Percentiles rank a stretch among this genome's conserved stretches.
Conservation (phyloP, 2,797 vertebrate genomes). For the Sebastes nivosus region DNA sequence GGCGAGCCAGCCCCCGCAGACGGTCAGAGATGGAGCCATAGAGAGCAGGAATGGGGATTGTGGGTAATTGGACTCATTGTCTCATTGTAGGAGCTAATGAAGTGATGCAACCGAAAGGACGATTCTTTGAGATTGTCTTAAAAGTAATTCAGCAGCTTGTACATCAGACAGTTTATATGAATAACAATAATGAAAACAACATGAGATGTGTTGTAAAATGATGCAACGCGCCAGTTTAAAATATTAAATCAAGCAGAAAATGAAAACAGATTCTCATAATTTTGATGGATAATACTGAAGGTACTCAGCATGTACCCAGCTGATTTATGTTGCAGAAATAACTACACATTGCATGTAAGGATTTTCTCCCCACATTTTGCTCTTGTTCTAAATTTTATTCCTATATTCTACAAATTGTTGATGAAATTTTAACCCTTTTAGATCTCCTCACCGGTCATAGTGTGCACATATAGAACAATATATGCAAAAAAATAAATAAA, state of each 20-base stretch:
- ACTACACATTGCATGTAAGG: background rate
- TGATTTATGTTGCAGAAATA: background rate
- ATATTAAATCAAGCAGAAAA: constrained; percentile 25
- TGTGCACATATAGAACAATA: no score
- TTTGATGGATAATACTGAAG: background rate
- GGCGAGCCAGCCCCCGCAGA: constrained; percentile 55
- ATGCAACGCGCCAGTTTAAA: background rate
- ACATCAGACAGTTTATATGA: background rate
- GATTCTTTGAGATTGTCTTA: constrained; percentile 42
- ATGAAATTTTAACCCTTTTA: no score
- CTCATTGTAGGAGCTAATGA: constrained; percentile 69
- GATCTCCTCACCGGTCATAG: no score
- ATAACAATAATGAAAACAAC: constrained; percentile 31
- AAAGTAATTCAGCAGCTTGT: constrained; percentile 54
- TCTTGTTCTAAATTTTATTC: no score
- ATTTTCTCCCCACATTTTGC: no score
- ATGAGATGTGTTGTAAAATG: background rate
- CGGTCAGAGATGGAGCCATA: constrained; percentile 49
- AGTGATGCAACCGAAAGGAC: constrained; percentile 63
- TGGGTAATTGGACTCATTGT: constrained; percentile 73
- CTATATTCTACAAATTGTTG: no score
- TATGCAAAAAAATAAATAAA: no score
- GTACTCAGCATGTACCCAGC: background rate
- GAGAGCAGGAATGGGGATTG: constrained; percentile 49
- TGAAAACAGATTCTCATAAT: constrained; percentile 23